These are phyloP conservation scores for Oscheius sp. DNA, from an alignment of 1,140 invertebrate genomes.

Conservation along the genomic window DNA sequence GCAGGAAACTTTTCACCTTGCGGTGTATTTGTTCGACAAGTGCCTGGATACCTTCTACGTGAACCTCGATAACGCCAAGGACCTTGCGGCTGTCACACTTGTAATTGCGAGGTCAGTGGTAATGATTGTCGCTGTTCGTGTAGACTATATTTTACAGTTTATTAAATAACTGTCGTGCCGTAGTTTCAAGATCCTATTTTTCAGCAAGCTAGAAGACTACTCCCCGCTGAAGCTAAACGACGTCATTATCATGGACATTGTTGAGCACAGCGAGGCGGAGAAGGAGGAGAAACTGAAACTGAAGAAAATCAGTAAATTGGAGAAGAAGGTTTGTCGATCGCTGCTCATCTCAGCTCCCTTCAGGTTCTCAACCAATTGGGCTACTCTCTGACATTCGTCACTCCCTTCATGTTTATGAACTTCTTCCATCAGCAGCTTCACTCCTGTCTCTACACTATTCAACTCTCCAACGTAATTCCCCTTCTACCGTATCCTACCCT, in stretches of 20 bases:
- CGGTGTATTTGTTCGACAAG: neutral
- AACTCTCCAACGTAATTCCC: neutral
- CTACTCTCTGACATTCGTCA: neutral
- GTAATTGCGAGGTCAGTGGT: neutral
- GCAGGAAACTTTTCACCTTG: neutral
- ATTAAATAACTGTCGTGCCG: no score
- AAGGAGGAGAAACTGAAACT: neutral
- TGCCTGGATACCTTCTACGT: neutral
- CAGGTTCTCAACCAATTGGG: neutral
- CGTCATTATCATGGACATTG: neutral
- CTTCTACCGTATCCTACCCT: neutral
- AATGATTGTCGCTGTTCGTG: neutral
- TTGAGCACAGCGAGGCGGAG: no score
- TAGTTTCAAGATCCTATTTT: no score
- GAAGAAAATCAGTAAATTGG: neutral
- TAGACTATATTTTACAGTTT: neutral
- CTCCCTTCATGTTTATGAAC: conserved; percentile 3
- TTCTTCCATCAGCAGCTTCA: neutral
- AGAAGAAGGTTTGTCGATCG: no score
- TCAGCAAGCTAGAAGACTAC: neutral
- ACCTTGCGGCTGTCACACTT: neutral
- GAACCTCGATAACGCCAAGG: neutral
- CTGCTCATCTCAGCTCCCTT: no score
- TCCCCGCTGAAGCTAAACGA: neutral
- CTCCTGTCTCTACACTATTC: neutral